Percentiles rank a stretch among this genome's conserved stretches.
Evolutionary conservation across 2,888 invertebrate species (phyloP).

Genomic region (Steromphala cineraria): DNA sequence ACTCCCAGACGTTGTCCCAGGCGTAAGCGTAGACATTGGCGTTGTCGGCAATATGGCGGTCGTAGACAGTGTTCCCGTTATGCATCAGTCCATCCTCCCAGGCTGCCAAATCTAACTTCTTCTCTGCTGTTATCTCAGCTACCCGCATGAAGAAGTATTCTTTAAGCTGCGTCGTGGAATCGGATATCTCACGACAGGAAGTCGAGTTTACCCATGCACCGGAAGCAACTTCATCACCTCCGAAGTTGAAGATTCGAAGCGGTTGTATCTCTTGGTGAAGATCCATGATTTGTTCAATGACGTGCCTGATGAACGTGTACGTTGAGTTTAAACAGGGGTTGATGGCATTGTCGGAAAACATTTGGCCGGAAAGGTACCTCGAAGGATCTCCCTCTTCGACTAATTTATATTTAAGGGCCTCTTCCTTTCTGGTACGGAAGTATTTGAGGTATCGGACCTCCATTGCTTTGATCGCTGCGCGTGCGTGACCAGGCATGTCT

Average conservation of each 20-base stretch:
- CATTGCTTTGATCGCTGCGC: slow-evolving; percentile 53
- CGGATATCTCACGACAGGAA: slow-evolving; percentile 44
- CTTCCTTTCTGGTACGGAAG: background rate
- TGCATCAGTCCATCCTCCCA: slow-evolving; percentile 68
- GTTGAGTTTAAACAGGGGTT: slow-evolving; percentile 37
- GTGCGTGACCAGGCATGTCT: slow-evolving; percentile 51
- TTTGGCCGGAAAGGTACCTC: slow-evolving; percentile 35
- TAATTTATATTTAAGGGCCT: background rate
- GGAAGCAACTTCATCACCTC: slow-evolving; percentile 69
- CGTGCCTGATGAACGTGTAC: slow-evolving; percentile 54
- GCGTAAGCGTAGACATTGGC: slow-evolving; percentile 57
- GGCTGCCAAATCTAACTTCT: slow-evolving; percentile 46
- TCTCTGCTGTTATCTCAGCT: slow-evolving; percentile 27
- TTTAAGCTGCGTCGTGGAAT: background rate
- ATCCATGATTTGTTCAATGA: slow-evolving; percentile 47
- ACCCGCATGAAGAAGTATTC: slow-evolving; percentile 11
- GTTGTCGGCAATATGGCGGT: slow-evolving; percentile 25
- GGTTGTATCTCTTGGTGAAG: slow-evolving; percentile 61
- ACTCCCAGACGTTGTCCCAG: slow-evolving; percentile 67
- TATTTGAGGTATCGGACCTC: slow-evolving; percentile 27
- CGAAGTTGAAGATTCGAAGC: slow-evolving; percentile 64
- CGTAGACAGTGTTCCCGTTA: slow-evolving; percentile 22
- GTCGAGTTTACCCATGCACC: slow-evolving; percentile 67
- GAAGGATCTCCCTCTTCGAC: slow-evolving; percentile 28
- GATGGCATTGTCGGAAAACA: slow-evolving; percentile 37